Evolutionary conservation across 1,140 invertebrate species (phyloP).

Genomic region (Euura saliciscinereae): DNA sequence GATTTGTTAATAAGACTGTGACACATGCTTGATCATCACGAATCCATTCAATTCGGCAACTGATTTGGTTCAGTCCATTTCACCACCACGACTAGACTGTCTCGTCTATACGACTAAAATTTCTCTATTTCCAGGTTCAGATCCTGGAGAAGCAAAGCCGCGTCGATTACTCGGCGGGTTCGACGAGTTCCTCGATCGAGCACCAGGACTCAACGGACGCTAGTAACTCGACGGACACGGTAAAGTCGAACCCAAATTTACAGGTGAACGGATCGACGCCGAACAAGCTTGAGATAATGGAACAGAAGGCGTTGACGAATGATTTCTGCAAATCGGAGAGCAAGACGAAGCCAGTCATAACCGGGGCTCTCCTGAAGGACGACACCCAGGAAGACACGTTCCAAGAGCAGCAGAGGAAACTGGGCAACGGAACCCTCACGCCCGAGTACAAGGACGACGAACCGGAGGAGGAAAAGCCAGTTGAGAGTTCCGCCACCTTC

Average conservation of each 20-base stretch:
- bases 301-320: constrained; percentile 41
- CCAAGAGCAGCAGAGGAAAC: constrained; percentile 54
- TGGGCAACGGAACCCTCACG: constrained; percentile 52
- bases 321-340: constrained; percentile 53
- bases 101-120: background rate
- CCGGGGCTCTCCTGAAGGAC: constrained; percentile 69
- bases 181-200: constrained; percentile 40
- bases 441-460: constrained; percentile 41
- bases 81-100: background rate
- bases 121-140: constrained; percentile 10
- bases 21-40: too few species aligned
- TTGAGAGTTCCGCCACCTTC: constrained; percentile 43
- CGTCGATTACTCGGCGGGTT: constrained; percentile 43
- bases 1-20: too few species aligned
- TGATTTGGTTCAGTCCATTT: constrained; percentile 17
- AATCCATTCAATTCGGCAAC: too few species aligned
- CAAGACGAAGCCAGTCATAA: constrained; percentile 67
- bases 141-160: constrained; percentile 34
- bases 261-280: constrained; percentile 46
- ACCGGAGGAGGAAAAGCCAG: constrained; percentile 26
- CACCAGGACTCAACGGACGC: constrained; percentile 47
- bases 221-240: constrained; percentile 45
- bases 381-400: constrained; percentile 59
- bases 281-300: constrained; percentile 40
- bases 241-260: constrained; percentile 48